Conservation (phyloP, 2,888 invertebrate species). For the Ferdinandea cuprea region DNA sequence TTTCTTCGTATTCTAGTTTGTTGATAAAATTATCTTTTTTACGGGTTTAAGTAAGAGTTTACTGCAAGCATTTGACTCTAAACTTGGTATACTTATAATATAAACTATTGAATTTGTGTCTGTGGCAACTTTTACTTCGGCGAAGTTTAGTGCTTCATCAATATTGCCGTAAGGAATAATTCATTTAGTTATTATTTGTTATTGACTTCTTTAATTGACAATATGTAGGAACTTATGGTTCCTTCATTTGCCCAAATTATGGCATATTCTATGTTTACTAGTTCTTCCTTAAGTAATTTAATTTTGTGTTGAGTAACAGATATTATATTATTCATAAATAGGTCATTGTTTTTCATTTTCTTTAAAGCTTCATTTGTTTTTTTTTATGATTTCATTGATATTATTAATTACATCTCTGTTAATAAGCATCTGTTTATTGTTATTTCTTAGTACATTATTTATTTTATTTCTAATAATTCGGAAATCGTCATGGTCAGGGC, state of each 20-base stretch:
- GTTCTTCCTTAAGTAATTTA: constrained; percentile 15
- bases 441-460: constrained; percentile 17
- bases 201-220: constrained; percentile 1
- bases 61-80: too few species aligned
- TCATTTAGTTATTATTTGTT: not conserved
- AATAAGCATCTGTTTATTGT: constrained; percentile 7
- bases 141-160: constrained; percentile 8
- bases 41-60: not conserved
- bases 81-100: constrained; percentile 18
- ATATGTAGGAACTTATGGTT: not conserved
- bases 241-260: constrained; percentile 8
- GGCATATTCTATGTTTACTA: constrained; percentile 12
- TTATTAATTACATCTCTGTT: constrained; percentile 23
- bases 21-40: constrained; percentile 6
- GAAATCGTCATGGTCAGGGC: constrained; percentile 3
- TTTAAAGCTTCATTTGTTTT: not conserved
- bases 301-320: constrained; percentile 6
- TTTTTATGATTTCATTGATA: constrained; percentile 2
- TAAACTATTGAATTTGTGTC: not conserved
- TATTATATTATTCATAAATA: constrained; percentile 9
- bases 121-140: constrained; percentile 17
- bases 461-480: constrained; percentile 4
- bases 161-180: constrained; percentile 5
- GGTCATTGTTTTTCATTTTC: constrained; percentile 1
- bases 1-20: not conserved